Base-by-base conservation (phyloP, 2,113 vertebrate genomes). In the Xyrauchen texanus region DNA sequence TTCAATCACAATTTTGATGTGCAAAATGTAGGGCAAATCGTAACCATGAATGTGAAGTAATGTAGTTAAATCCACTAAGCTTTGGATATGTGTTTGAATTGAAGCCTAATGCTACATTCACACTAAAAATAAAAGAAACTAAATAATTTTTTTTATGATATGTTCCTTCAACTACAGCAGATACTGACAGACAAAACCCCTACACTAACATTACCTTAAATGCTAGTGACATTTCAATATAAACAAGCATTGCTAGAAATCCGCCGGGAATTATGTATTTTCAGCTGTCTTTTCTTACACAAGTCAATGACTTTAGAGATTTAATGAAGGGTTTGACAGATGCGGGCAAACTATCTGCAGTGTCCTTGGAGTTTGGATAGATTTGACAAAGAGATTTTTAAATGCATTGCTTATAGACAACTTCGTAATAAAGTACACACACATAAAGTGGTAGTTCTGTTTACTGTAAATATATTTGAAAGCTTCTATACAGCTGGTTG, bases 191-290 rank as follows among this genome's bases (percentile, higher is more conserved):
- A 63, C 47, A 60, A 64, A 58, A 16, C 47, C 1, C 42, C 45
- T 55, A 34, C 65, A 65, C 61, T 65, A 65, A 11, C 34, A 76
- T 47, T 34, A 53, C 49, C 45, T 53, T 65, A 76, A 76, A 47
- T 11, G 51, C 61, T 65, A 76, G 47, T 55, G 74, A 76, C 46
- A 13, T 76, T 76, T 76, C 34, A 76, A 65, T 76, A 76, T 66
- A 65, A 76, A 76, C 74, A 76, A 66, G 74, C 74, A 44, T 61
- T 65, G 16, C 58, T 47, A 61, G 45, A 49, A 15, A 52, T 79
- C 67, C 49, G 47, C 58, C 16, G 68, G 78, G 68, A 64, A 65
- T 72, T 53, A 11, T 63, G 61, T 55, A 21, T 79, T 73, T 72
- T 46, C 65, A n/a, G 62, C 62, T 13, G 11, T 55, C 49, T 42